phyloP scores from a whole-genome alignment of 2,888 invertebrate species.

The Pandemis cinnamomeana region DNA sequence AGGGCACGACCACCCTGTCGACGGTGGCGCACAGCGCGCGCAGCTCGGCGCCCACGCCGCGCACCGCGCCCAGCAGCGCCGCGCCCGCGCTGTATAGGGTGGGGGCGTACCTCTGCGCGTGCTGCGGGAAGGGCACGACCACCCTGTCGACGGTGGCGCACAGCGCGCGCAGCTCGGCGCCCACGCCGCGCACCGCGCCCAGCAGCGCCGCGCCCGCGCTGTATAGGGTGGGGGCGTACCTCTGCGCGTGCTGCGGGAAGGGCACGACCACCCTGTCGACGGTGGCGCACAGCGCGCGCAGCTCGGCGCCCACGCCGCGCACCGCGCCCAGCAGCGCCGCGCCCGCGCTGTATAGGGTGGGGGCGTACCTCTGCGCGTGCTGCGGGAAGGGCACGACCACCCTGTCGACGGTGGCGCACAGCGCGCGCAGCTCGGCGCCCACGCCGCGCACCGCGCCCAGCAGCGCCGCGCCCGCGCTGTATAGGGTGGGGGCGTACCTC shows the following conservation, averaged over 20 bases:
- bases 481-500: too few relatives aligned
- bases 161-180: slow-evolving; percentile 90
- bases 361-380: slow-evolving; percentile 88
- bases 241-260: slow-evolving; percentile 90
- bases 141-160: slow-evolving; percentile 94
- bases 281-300: slow-evolving; percentile 91
- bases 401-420: slow-evolving; percentile 94
- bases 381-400: slow-evolving; percentile 91
- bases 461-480: slow-evolving; percentile 87
- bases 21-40: slow-evolving; percentile 93
- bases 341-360: too few relatives aligned
- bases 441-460: slow-evolving; percentile 87
- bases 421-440: slow-evolving; percentile 90
- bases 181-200: slow-evolving; percentile 89
- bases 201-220: slow-evolving; percentile 87
- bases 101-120: slow-evolving; percentile 89
- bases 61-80: slow-evolving; percentile 83
- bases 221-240: too few relatives aligned
- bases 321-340: slow-evolving; percentile 79
- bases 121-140: slow-evolving; percentile 89
- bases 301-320: slow-evolving; percentile 92
- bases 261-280: slow-evolving; percentile 92
- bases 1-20: slow-evolving; percentile 90
- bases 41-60: slow-evolving; percentile 92
- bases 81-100: slow-evolving; percentile 89